These are phyloP conservation scores for Holotrichia oblita DNA, from an alignment of 1,140 invertebrate species.

Conservation along the genomic window DNA sequence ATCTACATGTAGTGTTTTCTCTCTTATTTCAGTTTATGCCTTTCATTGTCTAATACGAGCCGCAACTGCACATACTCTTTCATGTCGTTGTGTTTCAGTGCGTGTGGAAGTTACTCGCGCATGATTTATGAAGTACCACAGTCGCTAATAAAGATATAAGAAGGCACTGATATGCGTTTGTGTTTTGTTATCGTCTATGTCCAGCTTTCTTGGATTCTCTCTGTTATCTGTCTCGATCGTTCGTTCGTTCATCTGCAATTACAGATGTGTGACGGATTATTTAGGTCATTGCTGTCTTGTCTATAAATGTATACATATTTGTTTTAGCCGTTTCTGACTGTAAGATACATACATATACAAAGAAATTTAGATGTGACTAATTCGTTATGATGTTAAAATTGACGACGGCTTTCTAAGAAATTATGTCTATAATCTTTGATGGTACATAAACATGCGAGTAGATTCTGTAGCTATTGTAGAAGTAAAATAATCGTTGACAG, in stretches of 20 bases:
- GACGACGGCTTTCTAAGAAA: no score
- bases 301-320: constrained; percentile 4
- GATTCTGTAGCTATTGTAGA: no score
- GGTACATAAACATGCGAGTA: no score
- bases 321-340: neutral
- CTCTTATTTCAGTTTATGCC: neutral
- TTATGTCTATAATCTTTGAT: no score
- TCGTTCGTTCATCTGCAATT: constrained; percentile 21
- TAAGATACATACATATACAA: no score
- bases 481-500: no score
- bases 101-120: constrained; percentile 11
- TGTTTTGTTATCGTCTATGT: constrained; percentile 16
- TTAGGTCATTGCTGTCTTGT: constrained; percentile 27
- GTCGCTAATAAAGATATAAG: constrained; percentile 36
- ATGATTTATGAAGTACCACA: constrained; percentile 32
- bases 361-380: no score
- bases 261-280: constrained; percentile 24
- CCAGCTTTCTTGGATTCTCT: constrained; percentile 30
- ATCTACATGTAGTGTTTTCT: neutral
- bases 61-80: neutral
- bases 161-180: constrained; percentile 24
- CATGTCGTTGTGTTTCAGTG: neutral
- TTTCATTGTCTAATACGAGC: constrained; percentile 11
- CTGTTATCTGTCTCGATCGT: neutral
- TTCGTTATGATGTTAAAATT: no score